phyloP scores from a whole-genome alignment of 2,113 vertebrate genomes.

The Dicentrarchus labrax region DNA sequence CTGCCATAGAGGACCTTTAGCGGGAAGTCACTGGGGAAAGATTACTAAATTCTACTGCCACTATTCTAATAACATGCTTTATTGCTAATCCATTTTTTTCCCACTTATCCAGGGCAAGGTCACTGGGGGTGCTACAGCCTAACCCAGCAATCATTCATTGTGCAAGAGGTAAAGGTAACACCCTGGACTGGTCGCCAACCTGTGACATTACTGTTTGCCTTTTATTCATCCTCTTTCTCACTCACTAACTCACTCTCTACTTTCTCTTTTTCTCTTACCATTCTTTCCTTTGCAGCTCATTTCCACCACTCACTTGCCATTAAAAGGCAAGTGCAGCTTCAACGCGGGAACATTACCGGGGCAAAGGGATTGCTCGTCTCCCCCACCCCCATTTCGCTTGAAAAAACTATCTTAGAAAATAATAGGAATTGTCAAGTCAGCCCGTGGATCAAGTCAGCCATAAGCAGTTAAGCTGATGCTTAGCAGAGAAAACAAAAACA shows the following conservation, averaged over 20 bases:
- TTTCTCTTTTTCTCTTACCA: not conserved
- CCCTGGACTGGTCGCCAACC: not conserved
- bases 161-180: not conserved
- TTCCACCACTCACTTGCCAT: not conserved
- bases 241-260: not conserved
- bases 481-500: constrained; percentile 36
- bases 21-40: not conserved
- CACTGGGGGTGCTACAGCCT: not conserved
- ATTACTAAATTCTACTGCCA: not conserved
- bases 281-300: not conserved
- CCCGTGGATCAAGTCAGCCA: constrained; percentile 33
- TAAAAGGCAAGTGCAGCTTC: constrained; percentile 40
- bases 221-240: not conserved
- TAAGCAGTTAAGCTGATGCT: constrained; percentile 47
- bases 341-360: not conserved
- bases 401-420: constrained; percentile 3
- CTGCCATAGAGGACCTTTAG: not conserved
- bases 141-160: not conserved
- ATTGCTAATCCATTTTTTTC: not conserved
- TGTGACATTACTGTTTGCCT: not conserved
- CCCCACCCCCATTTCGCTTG: not conserved
- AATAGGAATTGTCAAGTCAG: constrained; percentile 32
- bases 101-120: not conserved
- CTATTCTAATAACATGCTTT: not conserved
- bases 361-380: constrained; percentile 3